Percentiles rank a stretch among this genome's conserved stretches.
phyloP scores from a whole-genome alignment of 1,140 invertebrate species.

The Asbolus verrucosus region DNA sequence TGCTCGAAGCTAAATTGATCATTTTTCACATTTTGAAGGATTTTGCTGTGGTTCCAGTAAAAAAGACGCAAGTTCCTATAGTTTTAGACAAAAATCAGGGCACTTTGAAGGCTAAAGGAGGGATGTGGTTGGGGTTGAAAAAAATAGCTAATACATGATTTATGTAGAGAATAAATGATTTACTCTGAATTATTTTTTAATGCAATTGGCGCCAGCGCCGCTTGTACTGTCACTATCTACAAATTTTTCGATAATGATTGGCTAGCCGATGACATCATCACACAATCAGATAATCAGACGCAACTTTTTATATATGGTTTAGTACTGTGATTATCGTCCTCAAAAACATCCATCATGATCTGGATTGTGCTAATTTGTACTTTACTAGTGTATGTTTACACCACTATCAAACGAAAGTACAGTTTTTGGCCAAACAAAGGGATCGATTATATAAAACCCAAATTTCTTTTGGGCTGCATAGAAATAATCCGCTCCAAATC shows the following conservation, averaged over 20 bases:
- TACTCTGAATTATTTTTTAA: constrained; percentile 18
- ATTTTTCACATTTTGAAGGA: constrained; percentile 54
- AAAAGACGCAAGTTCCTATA: constrained; percentile 61
- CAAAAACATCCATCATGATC: too few relatives aligned
- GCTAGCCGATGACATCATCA: too few relatives aligned
- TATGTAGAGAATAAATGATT: too few relatives aligned
- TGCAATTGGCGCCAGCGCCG: too few relatives aligned
- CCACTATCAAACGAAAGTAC: constrained; percentile 51
- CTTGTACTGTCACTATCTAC: too few relatives aligned
- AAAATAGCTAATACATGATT: too few relatives aligned
- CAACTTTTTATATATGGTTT: neutral
- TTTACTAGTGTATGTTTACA: constrained; percentile 32
- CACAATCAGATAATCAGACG: too few relatives aligned
- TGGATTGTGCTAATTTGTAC: too few relatives aligned
- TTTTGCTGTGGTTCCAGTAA: constrained; percentile 61
- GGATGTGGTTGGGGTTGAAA: constrained; percentile 60
- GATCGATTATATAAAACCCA: constrained; percentile 63
- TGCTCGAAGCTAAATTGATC: constrained; percentile 52
- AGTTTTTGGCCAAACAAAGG: constrained; percentile 65
- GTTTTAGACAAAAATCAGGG: constrained; percentile 57
- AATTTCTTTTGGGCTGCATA: constrained; percentile 63
- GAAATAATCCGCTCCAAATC: constrained; percentile 37
- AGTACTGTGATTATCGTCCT: constrained; percentile 34
- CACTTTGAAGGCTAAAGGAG: constrained; percentile 61
- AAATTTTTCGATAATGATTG: too few relatives aligned